Evolutionary conservation across 2,888 invertebrate genomes (phyloP).

Genomic region (Ectropis crepuscularia): DNA sequence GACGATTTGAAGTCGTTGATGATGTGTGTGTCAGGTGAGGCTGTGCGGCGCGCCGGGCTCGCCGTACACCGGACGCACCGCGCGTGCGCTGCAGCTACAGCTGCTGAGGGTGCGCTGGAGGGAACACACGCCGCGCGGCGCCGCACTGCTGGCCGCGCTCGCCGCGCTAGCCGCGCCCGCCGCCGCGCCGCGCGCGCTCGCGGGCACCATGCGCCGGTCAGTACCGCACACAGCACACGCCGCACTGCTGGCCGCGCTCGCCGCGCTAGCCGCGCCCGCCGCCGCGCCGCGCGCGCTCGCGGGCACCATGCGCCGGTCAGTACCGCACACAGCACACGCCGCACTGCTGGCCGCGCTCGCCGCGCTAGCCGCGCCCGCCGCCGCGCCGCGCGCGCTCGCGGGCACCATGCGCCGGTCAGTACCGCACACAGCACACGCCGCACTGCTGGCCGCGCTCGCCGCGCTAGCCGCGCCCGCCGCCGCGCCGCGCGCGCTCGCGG

Average conservation of each 20-base stretch:
- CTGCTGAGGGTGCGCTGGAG: slow-evolving; percentile 46
- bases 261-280: slow-evolving; percentile 55
- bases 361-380: slow-evolving; percentile 53
- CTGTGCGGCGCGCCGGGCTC: slow-evolving; percentile 62
- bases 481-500: slow-evolving; percentile 62
- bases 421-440: slow-evolving; percentile 41
- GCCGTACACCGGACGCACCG: slow-evolving; percentile 64
- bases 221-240: slow-evolving; percentile 37
- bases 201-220: slow-evolving; percentile 57
- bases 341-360: slow-evolving; percentile 70
- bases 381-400: slow-evolving; percentile 60
- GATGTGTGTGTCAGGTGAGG: slow-evolving; percentile 58
- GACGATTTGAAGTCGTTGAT: not conserved
- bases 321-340: slow-evolving; percentile 37
- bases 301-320: slow-evolving; percentile 57
- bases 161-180: slow-evolving; percentile 58
- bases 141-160: slow-evolving; percentile 67
- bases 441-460: slow-evolving; percentile 68
- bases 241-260: slow-evolving; percentile 68
- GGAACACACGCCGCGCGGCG: slow-evolving; percentile 40
- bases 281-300: slow-evolving; percentile 58
- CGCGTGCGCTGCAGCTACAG: slow-evolving; percentile 57
- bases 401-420: slow-evolving; percentile 54
- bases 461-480: slow-evolving; percentile 54
- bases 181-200: slow-evolving; percentile 57